Evolutionary conservation across 2,797 vertebrate genomes (phyloP).

Genomic region (Premnoplex brunnescens): DNA sequence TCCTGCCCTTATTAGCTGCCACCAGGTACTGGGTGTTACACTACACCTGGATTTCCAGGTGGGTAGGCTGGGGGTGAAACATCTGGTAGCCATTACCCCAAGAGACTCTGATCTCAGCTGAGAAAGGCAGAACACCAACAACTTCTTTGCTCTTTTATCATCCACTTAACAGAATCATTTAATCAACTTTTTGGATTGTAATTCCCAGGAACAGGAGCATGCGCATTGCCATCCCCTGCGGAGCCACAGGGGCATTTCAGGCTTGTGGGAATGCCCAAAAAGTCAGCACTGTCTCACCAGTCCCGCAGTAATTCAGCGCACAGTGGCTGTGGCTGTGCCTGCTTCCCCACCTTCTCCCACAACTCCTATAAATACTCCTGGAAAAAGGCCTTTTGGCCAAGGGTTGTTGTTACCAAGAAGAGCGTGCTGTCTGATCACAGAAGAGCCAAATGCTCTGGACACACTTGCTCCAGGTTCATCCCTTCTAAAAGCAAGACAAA

Average conservation of each 20-base stretch:
- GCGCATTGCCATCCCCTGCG: accelerated
- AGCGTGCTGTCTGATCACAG: not conserved
- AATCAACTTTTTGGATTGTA: not conserved
- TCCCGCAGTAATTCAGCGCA: accelerated
- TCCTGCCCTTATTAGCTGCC: not conserved
- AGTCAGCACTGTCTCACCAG: accelerated
- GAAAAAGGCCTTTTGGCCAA: not conserved
- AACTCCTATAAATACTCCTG: not conserved
- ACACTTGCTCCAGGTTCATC: not conserved
- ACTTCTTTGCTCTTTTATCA: not conserved
- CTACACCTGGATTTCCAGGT: not conserved
- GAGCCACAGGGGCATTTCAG: not conserved
- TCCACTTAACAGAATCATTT: not conserved
- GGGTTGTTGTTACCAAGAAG: not conserved
- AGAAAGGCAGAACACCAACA: not conserved
- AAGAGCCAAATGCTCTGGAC: not conserved
- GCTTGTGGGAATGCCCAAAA: not conserved
- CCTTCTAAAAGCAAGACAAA: conserved; percentile 27
- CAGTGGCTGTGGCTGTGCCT: not conserved
- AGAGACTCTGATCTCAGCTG: not conserved
- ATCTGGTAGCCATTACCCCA: not conserved
- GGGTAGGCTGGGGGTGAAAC: not conserved
- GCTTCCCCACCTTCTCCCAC: not conserved
- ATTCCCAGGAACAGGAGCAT: not conserved
- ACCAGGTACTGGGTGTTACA: not conserved